Base-by-base conservation (phyloP, 1,140 invertebrate genomes). In the Euura saliciscinereae region DNA sequence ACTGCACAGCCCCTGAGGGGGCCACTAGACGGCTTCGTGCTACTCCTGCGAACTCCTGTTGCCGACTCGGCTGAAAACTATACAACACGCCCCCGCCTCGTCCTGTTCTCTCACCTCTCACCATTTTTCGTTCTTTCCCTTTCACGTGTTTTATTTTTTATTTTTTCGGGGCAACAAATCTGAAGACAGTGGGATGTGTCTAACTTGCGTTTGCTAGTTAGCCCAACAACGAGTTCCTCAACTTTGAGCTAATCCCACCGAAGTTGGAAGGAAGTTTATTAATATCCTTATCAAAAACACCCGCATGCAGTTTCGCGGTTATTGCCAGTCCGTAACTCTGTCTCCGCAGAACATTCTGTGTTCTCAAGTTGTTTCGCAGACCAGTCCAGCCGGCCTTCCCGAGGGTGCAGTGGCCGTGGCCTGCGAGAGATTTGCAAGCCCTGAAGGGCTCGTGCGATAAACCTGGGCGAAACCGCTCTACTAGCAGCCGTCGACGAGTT, bases 271-370 rank as follows among this genome's bases (percentile, higher is more conserved):
- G 28, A 84, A 84, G 76, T 82, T 83, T 84, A 85, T 84, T 83
- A 83, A 85, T 84, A 82, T 83, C 82, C 80, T 83, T 85, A 83
- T 82, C 79, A 83, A 83, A 84, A 83, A 78, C 81, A 78, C 77
- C 77, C 69, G 75, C 42, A 66, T 73, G 73, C 71, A 70, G 75
- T 75, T 79, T 80, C 78, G 75, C 77, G 76, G 76, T 72, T 80
- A 79, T 78, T 78, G 80, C 73, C 75, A 79, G 75, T 80, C 80
- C 70, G 70, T 67, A 82, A 79, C 81, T 72, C 46, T 13, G 45
- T 71, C 28, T 28, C 71, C 73, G 70, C 71, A 28, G 28, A 28
- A 28, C 28, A 28, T 28, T 77, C 71, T 77, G 68, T 75, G 78
- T 77, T 79, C 76, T 72, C 77, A 73, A 69, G 70, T 80, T 78